These are phyloP conservation scores for Casuarius casuarius DNA, from an alignment of 2,113 vertebrate species.

Conservation along the genomic window DNA sequence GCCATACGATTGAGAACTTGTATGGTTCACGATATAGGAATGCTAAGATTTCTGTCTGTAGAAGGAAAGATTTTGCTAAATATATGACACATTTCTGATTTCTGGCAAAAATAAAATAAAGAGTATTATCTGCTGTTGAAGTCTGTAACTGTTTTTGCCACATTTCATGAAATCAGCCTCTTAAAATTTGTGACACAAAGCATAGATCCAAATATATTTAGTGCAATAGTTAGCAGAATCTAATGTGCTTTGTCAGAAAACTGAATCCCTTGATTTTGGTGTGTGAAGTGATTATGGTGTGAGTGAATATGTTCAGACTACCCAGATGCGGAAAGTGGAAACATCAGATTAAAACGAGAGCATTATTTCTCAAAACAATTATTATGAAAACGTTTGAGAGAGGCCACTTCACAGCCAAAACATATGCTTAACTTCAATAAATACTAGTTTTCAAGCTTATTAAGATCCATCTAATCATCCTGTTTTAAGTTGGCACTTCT, in stretches of 20 bases:
- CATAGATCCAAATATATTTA: slow-evolving; percentile 43
- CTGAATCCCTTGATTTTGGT: slow-evolving; percentile 61
- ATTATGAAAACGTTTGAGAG: slow-evolving; percentile 32
- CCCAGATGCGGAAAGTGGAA: slow-evolving; percentile 48
- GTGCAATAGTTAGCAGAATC: slow-evolving; percentile 49
- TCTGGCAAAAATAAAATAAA: neutral
- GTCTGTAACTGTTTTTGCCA: neutral
- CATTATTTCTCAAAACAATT: slow-evolving; percentile 43
- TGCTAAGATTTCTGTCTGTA: neutral
- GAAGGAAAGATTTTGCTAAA: slow-evolving; percentile 18
- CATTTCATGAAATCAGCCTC: slow-evolving; percentile 33
- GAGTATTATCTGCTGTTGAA: neutral
- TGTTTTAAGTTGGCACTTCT: slow-evolving; percentile 21
- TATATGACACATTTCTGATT: neutral
- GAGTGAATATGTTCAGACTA: slow-evolving; percentile 53
- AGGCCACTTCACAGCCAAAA: slow-evolving; percentile 20
- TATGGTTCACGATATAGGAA: neutral
- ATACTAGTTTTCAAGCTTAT: slow-evolving; percentile 13
- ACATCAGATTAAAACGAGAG: slow-evolving; percentile 22
- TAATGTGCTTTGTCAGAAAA: slow-evolving; percentile 56
- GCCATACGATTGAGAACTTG: neutral
- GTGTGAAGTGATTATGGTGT: slow-evolving; percentile 54
- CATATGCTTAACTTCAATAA: slow-evolving; percentile 38
- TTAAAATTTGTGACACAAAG: slow-evolving; percentile 39
- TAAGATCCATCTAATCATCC: slow-evolving; percentile 8